Percentiles rank a stretch among this genome's conserved stretches.
These are phyloP conservation scores for Siphamia tubifer DNA, from an alignment of 2,113 vertebrate genomes.

Conservation along the genomic window DNA sequence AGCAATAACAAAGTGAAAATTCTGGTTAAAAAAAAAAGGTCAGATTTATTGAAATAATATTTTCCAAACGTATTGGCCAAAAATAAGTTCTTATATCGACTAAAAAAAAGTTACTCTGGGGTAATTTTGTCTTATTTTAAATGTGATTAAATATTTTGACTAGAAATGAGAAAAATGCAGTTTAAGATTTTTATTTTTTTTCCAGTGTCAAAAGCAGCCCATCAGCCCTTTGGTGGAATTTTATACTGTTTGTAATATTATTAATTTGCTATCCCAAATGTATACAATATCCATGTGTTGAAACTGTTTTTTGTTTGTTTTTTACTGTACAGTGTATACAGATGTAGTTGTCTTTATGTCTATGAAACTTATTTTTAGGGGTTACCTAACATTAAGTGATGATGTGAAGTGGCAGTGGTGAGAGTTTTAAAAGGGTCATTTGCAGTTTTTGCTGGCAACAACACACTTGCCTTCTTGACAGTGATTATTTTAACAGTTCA, in stretches of 20 bases:
- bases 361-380: constrained; percentile 28
- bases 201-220: no score
- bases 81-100: no score
- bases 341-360: constrained; percentile 29
- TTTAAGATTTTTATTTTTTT: no score
- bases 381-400: constrained; percentile 12
- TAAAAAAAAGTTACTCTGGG: no score
- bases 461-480: constrained; percentile 26
- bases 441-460: constrained; percentile 28
- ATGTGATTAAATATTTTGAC: no score
- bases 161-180: no score
- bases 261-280: constrained; percentile 47
- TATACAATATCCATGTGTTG: constrained; percentile 38
- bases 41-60: no score
- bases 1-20: no score
- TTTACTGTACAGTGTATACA: constrained; percentile 28
- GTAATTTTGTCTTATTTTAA: no score
- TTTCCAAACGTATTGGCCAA: no score
- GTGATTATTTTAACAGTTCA: constrained; percentile 56
- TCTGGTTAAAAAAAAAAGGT: no score
- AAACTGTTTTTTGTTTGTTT: constrained; percentile 26
- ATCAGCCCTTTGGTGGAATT: constrained; percentile 29
- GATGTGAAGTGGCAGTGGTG: neutral
- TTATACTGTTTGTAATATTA: constrained; percentile 50
- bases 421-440: constrained; percentile 8